Percentiles rank a stretch among this genome's conserved stretches.
phyloP scores from a whole-genome alignment of 1,140 invertebrate species.

The Diabrotica virgifera region DNA sequence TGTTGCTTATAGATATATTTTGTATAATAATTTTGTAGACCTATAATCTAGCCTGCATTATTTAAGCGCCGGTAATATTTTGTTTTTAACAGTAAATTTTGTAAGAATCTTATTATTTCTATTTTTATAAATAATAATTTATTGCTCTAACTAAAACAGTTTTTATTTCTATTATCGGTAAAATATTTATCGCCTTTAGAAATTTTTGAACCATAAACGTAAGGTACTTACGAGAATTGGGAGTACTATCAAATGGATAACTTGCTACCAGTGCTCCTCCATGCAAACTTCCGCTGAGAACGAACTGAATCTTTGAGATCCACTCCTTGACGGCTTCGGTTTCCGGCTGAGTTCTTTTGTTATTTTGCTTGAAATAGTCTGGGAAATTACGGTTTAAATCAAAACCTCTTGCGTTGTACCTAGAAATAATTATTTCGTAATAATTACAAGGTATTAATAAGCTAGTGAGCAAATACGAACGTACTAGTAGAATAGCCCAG shows the following conservation, averaged over 20 bases:
- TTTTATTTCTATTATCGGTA: not conserved
- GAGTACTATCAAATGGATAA: slow-evolving; percentile 90
- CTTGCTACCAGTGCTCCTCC: slow-evolving; percentile 89
- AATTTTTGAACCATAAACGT: not conserved
- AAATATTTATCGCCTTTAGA: not conserved
- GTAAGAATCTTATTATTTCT: not conserved
- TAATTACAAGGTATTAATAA: not conserved
- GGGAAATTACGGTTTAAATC: slow-evolving; percentile 92
- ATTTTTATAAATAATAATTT: no score
- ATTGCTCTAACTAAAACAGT: no score
- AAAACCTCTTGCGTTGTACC: slow-evolving; percentile 82
- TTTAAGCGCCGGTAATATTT: no score
- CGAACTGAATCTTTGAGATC: slow-evolving; percentile 89
- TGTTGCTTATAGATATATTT: no score
- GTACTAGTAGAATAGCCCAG: no score
- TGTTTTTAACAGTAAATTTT: no score
- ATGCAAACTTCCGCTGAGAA: slow-evolving; percentile 86
- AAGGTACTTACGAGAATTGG: slow-evolving; percentile 77
- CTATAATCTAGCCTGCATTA: no score
- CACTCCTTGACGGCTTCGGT: slow-evolving; percentile 92
- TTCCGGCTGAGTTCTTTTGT: slow-evolving; percentile 83
- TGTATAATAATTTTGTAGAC: no score
- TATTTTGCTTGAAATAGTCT: slow-evolving; percentile 88
- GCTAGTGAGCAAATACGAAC: not conserved
- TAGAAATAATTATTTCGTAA: slow-evolving; percentile 42